phyloP scores from a whole-genome alignment of 2,797 vertebrate genomes.

The Babyrousa celebensis region DNA sequence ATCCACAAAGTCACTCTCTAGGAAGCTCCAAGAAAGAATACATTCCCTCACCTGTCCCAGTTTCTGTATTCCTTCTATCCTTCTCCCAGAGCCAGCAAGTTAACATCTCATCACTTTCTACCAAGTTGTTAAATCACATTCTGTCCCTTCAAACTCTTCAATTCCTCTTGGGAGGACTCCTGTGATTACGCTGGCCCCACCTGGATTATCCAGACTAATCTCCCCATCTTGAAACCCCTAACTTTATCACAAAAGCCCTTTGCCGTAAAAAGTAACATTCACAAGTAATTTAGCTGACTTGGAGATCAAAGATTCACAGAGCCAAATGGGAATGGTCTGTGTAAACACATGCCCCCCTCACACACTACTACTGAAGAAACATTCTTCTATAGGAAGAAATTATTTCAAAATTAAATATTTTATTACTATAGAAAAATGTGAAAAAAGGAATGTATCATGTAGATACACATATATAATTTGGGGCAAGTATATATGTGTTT shows the following conservation, averaged over 20 bases:
- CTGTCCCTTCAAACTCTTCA: no score
- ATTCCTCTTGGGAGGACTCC: no score
- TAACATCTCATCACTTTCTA: no score
- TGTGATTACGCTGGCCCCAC: neutral
- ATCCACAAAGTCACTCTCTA: neutral
- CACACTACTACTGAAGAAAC: neutral
- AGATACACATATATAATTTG: neutral
- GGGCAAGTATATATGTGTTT: neutral
- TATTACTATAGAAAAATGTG: neutral
- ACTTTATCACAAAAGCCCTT: neutral
- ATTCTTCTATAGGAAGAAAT: neutral
- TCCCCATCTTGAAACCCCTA: neutral
- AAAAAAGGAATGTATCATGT: neutral
- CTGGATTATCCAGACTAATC: neutral
- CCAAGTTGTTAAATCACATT: neutral
- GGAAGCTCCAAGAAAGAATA: neutral
- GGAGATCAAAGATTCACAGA: neutral
- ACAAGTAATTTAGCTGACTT: neutral
- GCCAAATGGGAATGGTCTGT: neutral
- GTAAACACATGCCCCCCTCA: neutral
- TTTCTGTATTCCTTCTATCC: neutral
- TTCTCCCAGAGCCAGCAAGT: neutral
- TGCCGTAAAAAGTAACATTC: neutral
- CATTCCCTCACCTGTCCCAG: neutral
- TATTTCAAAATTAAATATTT: neutral